Evolutionary conservation across 2,113 vertebrate species (phyloP).

Genomic region (Heloderma charlesbogerti): DNA sequence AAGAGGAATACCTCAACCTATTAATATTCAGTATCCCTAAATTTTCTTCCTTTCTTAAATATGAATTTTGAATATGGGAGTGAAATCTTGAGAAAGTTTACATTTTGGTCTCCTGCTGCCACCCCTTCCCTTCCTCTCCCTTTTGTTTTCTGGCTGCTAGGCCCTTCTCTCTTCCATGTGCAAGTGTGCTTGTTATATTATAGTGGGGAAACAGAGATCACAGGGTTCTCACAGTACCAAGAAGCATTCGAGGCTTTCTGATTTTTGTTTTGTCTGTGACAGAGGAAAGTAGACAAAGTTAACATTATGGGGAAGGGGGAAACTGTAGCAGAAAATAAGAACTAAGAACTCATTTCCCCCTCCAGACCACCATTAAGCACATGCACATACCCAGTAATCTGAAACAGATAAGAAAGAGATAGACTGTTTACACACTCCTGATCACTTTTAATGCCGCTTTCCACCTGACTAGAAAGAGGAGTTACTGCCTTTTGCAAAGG

Average conservation of each 20-base stretch:
- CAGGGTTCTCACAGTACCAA: neutral
- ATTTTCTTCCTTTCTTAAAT: neutral
- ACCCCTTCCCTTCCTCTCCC: neutral
- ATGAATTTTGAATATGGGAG: neutral
- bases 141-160: neutral
- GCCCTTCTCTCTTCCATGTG: neutral
- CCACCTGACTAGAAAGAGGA: neutral
- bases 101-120: neutral
- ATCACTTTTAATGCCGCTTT: neutral
- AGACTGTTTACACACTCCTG: neutral
- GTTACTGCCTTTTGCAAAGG: neutral
- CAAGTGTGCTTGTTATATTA: neutral
- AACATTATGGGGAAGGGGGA: neutral
- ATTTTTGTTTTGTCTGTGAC: slow-evolving; percentile 1
- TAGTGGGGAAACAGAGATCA: neutral
- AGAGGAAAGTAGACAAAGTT: slow-evolving; percentile 1
- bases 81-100: neutral
- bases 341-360: neutral
- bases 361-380: neutral
- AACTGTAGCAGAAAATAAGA: neutral
- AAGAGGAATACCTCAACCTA: neutral
- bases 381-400: neutral
- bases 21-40: neutral
- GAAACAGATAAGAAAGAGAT: neutral
- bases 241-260: neutral